Base-by-base conservation (phyloP, 1,140 invertebrate genomes). In the Drosophila ambigua region DNA sequence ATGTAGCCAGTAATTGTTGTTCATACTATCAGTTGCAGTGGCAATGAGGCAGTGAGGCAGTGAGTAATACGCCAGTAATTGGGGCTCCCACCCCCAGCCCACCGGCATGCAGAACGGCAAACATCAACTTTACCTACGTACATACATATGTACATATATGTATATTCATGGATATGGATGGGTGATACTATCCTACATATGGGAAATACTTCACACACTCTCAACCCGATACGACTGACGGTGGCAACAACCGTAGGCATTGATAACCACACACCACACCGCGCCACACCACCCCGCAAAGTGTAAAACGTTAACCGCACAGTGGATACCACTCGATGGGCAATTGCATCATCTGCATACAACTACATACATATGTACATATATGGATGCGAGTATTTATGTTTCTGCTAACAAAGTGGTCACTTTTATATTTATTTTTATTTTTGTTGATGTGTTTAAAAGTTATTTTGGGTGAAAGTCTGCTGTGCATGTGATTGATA, bases 401-500 rank as follows among this genome's bases (percentile, higher is more conserved):
- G 20, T 20, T 26, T 26, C 5, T 26, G 31, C 9, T 5, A 39
- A 39, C 9, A 35, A 39, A 11, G 44, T 15, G 44, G 9, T 57
- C 15, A 43, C 35, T 62, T 52, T 16, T 26, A 15, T 35, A 3
- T 9, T 35, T 35, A 9, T 51, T 41, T 23, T 24, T 16, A 31
- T 11, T 52, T 39, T 26, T 31, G 20, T 53, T 53, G 9, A 9
- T 11, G 16, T 31, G 26, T 5, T 28, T 28, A 28, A 28, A 35
- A 52, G 48, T 62, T 68, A 48, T 68, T 67, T 69, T 58, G 13
- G 69, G 76, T 62, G 76, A 79, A 79, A 79, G 76, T 66, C 63
- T 13, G 26, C 26, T 28, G 35, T 39, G 11, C 5, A 9, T 39
- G 43, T 65, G 46, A 57, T 66, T 71, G 67, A 68, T 68, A 68